These are phyloP conservation scores for Pectinophora gossypiella DNA, from an alignment of 1,140 invertebrate genomes.

Conservation along the genomic window DNA sequence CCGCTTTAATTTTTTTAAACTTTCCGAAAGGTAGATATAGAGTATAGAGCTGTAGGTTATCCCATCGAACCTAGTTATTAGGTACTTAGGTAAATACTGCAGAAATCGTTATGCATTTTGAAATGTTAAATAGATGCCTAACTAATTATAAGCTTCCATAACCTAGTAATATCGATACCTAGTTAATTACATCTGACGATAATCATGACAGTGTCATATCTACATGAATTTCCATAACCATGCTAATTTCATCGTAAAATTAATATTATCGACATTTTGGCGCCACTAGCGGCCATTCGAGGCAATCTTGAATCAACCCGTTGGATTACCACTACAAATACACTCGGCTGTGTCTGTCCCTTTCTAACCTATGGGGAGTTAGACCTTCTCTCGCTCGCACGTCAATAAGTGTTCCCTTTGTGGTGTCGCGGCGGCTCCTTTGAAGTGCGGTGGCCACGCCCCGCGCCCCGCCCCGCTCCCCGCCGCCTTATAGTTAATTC, in stretches of 20 bases:
- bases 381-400: slow-evolving; percentile 30
- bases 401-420: slow-evolving; percentile 43
- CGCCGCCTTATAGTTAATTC: slow-evolving; percentile 46
- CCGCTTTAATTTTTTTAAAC: no score
- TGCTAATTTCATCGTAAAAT: background rate
- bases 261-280: slow-evolving; percentile 23
- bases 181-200: no score
- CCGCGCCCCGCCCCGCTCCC: slow-evolving; percentile 38
- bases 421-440: slow-evolving; percentile 50
- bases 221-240: background rate
- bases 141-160: no score
- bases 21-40: no score
- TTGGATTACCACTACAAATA: slow-evolving; percentile 58
- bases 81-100: no score
- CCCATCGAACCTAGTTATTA: no score
- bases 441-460: slow-evolving; percentile 55
- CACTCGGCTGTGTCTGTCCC: slow-evolving; percentile 23
- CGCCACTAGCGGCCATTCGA: slow-evolving; percentile 49
- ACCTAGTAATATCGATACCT: no score
- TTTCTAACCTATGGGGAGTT: slow-evolving; percentile 18
- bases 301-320: slow-evolving; percentile 64
- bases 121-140: no score
- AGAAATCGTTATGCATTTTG: no score
- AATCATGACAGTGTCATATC: no score
- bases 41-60: no score